Evolutionary conservation across 2,113 vertebrate genomes (phyloP).

Genomic region (Ctenodactylus gundi): DNA sequence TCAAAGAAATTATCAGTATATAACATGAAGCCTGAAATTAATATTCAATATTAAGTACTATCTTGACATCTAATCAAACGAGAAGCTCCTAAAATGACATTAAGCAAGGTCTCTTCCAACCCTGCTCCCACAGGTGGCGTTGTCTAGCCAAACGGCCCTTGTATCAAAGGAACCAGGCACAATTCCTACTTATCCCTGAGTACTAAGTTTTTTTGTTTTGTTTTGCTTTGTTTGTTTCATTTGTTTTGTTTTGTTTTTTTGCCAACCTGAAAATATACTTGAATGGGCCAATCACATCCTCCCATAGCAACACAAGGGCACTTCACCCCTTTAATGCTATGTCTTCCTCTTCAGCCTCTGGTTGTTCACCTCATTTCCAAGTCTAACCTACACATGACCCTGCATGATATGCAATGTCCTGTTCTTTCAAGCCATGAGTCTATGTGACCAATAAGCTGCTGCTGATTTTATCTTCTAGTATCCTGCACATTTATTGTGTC

Average conservation of each 20-base stretch:
- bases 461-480: neutral
- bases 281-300: neutral
- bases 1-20: neutral
- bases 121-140: neutral
- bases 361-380: neutral
- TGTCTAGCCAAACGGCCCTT: neutral
- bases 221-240: too few species aligned
- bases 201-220: too few species aligned
- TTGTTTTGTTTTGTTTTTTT: too few species aligned
- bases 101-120: neutral
- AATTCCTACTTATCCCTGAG: neutral
- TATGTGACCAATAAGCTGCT: neutral
- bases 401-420: neutral
- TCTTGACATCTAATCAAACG: neutral
- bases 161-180: constrained; percentile 28
- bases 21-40: neutral
- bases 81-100: neutral
- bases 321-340: neutral
- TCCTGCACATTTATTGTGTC: neutral
- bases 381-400: neutral
- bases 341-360: neutral
- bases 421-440: neutral
- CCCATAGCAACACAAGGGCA: neutral
- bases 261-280: constrained; percentile 21
- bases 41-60: neutral